Conservation (phyloP, 2,797 vertebrate species). For the Gadopsis bispinosus region DNA sequence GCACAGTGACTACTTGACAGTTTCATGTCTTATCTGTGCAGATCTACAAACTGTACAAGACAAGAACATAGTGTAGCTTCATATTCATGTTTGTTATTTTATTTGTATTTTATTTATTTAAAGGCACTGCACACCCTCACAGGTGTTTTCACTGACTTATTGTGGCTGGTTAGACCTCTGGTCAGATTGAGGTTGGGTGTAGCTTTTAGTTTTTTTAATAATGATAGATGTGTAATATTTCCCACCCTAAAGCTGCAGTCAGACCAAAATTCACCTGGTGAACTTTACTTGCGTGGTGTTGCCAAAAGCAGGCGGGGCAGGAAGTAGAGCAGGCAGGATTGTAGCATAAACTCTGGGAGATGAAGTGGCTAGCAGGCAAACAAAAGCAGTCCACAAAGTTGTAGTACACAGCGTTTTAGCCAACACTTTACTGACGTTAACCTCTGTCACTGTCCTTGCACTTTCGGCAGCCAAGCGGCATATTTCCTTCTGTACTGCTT, state of each 20-base stretch:
- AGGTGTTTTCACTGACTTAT: background rate
- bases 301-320: background rate
- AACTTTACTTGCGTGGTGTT: background rate
- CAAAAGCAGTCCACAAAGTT: background rate
- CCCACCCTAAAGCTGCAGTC: background rate
- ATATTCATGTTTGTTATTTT: background rate
- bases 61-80: background rate
- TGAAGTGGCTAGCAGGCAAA: background rate
- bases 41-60: background rate
- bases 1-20: constrained; percentile 20
- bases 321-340: background rate
- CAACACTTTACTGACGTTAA: background rate
- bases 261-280: background rate
- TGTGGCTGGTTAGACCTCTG: background rate
- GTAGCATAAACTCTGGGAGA: background rate
- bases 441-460: background rate
- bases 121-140: background rate
- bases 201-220: background rate
- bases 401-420: background rate
- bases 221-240: background rate
- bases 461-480: background rate
- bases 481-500: background rate
- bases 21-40: constrained; percentile 20
- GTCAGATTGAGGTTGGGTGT: background rate
- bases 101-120: background rate